Percentiles rank a stretch among this genome's conserved stretches.
These are phyloP conservation scores for Nemoura dubitans DNA, from an alignment of 2,888 invertebrate species.

Conservation along the genomic window DNA sequence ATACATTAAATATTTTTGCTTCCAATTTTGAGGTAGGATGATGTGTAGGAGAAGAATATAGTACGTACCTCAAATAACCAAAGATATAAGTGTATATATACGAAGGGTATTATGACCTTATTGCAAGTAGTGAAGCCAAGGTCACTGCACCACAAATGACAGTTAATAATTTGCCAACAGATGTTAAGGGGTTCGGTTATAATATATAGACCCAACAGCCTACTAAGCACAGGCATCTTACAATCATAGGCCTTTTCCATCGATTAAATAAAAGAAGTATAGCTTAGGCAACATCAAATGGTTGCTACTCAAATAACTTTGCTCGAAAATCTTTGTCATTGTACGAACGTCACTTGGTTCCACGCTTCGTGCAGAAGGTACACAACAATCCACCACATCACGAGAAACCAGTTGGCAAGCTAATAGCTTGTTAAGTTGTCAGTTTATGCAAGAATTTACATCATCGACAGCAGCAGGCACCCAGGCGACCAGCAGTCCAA, in stretches of 20 bases:
- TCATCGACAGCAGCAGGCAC: neutral
- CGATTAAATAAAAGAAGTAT: neutral
- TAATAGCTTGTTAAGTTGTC: neutral
- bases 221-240: too few relatives aligned
- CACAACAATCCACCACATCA: neutral
- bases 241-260: neutral
- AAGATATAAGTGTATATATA: too few relatives aligned
- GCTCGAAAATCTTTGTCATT: neutral
- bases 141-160: too few relatives aligned
- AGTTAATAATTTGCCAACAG: too few relatives aligned
- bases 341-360: neutral
- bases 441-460: neutral
- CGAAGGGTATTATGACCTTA: too few relatives aligned
- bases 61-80: too few relatives aligned
- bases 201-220: too few relatives aligned
- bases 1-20: neutral
- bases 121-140: too few relatives aligned
- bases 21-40: neutral
- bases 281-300: neutral
- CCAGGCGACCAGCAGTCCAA: too few relatives aligned
- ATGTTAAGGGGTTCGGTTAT: too few relatives aligned
- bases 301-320: neutral
- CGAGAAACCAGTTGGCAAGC: neutral
- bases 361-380: neutral
- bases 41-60: too few relatives aligned